These are phyloP conservation scores for Cabera pusaria DNA, from an alignment of 2,888 invertebrate genomes.

Conservation along the genomic window DNA sequence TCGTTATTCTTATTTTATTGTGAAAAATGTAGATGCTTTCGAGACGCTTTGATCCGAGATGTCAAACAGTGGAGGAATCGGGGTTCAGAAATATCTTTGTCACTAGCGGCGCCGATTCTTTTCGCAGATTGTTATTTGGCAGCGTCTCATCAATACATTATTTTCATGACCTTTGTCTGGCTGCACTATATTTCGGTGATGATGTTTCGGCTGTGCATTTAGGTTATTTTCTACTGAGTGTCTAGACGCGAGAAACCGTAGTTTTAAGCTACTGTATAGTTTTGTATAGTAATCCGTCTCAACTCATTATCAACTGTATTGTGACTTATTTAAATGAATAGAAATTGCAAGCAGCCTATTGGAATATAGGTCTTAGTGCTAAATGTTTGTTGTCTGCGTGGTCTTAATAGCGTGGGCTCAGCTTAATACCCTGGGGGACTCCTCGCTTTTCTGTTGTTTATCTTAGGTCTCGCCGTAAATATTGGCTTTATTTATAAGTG, in stretches of 20 bases:
- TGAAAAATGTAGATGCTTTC: conserved; percentile 24
- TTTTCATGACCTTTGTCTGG: conserved; percentile 31
- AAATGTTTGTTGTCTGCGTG: conserved; percentile 14
- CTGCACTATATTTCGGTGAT: conserved; percentile 24
- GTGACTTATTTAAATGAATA: no score
- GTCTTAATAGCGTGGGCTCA: conserved; percentile 11
- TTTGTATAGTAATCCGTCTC: no score
- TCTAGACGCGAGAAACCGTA: no score
- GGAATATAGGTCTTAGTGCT: no score
- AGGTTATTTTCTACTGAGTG: conserved; percentile 1
- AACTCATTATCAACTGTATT: no score
- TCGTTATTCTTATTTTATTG: conserved; percentile 25
- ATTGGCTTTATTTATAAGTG: no score
- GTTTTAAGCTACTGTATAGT: no score
- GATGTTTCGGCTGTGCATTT: conserved; percentile 17
- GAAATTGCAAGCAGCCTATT: no score
- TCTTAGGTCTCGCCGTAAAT: no score
- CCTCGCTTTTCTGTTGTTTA: no score
- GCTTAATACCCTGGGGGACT: background rate
- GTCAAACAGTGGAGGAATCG: conserved; percentile 39
- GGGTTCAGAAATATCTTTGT: conserved; percentile 42
- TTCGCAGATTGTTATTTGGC: conserved; percentile 43
- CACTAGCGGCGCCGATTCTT: conserved; percentile 41
- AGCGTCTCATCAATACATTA: conserved; percentile 28
- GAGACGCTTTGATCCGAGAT: conserved; percentile 36